phyloP scores from a whole-genome alignment of 92 coral and sea anemone genomes.

The Epizoanthus stellaris region DNA sequence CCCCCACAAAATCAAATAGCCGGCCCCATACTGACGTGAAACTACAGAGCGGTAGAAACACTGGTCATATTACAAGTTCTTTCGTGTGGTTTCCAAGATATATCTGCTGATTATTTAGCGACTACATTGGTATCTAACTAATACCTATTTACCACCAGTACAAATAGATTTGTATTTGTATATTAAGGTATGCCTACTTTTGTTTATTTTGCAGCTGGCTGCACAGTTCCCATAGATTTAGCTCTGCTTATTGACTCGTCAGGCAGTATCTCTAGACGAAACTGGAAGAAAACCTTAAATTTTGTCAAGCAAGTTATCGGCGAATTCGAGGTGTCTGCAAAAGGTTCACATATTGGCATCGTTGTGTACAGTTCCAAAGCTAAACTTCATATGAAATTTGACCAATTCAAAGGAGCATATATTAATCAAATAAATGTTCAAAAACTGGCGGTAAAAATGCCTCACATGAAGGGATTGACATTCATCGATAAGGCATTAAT shows the following conservation, averaged over 20 bases:
- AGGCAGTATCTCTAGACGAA: conserved; percentile 74
- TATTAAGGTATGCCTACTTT: not conserved
- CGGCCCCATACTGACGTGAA: too few relatives aligned
- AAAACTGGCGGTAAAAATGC: conserved; percentile 66
- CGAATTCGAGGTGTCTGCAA: conserved; percentile 76
- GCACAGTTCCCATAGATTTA: conserved; percentile 85
- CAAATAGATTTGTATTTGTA: too few relatives aligned
- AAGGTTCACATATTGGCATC: conserved; percentile 86
- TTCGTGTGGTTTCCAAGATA: too few relatives aligned
- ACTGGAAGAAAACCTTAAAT: conserved; percentile 72
- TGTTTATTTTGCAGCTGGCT: conserved; percentile 53
- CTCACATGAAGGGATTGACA: conserved; percentile 71
- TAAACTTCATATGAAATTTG: conserved; percentile 71
- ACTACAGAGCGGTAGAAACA: too few relatives aligned
- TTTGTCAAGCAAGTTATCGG: conserved; percentile 73
- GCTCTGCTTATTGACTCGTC: conserved; percentile 89
- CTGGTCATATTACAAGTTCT: too few relatives aligned
- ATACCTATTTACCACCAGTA: too few relatives aligned
- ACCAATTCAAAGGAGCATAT: conserved; percentile 70
- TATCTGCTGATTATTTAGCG: too few relatives aligned
- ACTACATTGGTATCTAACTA: too few relatives aligned
- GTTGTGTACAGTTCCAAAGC: conserved; percentile 76
- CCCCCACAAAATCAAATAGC: too few relatives aligned
- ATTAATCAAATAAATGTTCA: conserved; percentile 72
- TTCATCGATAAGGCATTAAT: conserved; percentile 82